A percentile compares a stretch with the other conserved stretches of the same genome.
These are phyloP conservation scores for Hirundo rustica DNA, from an alignment of 2,797 vertebrate species.

Conservation along the genomic window DNA sequence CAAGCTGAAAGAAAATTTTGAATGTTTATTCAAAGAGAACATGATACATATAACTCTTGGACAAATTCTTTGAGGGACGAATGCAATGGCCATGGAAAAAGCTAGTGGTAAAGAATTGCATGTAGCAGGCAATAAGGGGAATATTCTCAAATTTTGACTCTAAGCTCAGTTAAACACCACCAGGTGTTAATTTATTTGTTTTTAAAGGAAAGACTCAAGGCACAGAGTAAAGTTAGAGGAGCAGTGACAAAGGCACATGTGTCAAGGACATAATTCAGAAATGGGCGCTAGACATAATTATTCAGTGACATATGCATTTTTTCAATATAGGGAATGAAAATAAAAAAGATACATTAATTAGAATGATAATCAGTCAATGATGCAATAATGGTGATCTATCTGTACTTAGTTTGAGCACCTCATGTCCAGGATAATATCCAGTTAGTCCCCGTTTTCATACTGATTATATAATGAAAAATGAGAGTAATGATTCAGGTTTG, in stretches of 20 bases:
- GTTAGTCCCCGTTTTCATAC: slow-evolving; percentile 72
- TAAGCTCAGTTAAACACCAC: background rate
- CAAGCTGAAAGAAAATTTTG: background rate
- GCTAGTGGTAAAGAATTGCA: background rate
- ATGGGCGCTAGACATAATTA: slow-evolving; percentile 26
- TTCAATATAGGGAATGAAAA: slow-evolving; percentile 70
- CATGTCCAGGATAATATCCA: slow-evolving; percentile 73
- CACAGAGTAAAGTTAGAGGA: background rate
- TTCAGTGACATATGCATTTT: slow-evolving; percentile 58
- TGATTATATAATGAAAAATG: slow-evolving; percentile 79
- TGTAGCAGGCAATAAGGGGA: background rate
- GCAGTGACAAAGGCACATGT: background rate
- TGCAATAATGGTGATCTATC: slow-evolving; percentile 70
- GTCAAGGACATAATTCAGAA: slow-evolving; percentile 55
- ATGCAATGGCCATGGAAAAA: background rate
- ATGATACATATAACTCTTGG: rapidly evolving
- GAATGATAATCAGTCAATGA: slow-evolving; percentile 73
- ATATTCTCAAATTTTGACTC: background rate
- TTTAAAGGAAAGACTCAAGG: background rate
- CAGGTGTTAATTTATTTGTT: background rate
- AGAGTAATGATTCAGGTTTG: slow-evolving; percentile 78
- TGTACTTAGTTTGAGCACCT: slow-evolving; percentile 71
- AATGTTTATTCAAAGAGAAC: background rate
- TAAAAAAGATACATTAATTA: slow-evolving; percentile 73
- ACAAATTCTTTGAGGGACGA: background rate